Evolutionary conservation across 2,888 invertebrate genomes (phyloP).

Genomic region (Drosophila eohydei): DNA sequence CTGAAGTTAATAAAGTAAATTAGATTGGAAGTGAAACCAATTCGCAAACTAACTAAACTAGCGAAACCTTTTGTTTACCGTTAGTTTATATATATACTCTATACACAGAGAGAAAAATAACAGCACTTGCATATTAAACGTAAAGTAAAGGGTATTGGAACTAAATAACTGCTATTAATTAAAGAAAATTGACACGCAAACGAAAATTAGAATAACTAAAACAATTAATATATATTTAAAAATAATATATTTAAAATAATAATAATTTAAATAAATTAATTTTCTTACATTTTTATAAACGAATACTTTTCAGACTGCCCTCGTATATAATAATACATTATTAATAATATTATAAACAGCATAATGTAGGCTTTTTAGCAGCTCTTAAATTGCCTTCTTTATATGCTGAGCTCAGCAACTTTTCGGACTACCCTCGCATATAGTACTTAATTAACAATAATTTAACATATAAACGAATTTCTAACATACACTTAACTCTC

Average conservation of each 20-base stretch:
- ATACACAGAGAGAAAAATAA: neutral
- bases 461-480: neutral
- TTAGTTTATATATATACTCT: neutral
- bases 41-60: conserved; percentile 34
- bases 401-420: neutral
- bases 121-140: neutral
- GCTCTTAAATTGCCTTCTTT: neutral
- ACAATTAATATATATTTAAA: too few relatives aligned
- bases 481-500: neutral
- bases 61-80: conserved; percentile 50
- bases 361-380: neutral
- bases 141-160: too few relatives aligned
- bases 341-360: neutral
- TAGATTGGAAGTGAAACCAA: conserved; percentile 47
- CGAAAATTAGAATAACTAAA: too few relatives aligned
- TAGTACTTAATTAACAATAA: neutral
- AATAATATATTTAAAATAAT: neutral
- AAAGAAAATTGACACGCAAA: too few relatives aligned
- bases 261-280: too few relatives aligned
- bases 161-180: too few relatives aligned
- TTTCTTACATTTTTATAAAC: neutral
- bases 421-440: neutral
- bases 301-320: neutral
- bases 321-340: neutral
- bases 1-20: conserved; percentile 19